A percentile compares a stretch with the other conserved stretches of the same genome.
phyloP scores from a whole-genome alignment of 2,113 vertebrate species.

The Galemys pyrenaicus region DNA sequence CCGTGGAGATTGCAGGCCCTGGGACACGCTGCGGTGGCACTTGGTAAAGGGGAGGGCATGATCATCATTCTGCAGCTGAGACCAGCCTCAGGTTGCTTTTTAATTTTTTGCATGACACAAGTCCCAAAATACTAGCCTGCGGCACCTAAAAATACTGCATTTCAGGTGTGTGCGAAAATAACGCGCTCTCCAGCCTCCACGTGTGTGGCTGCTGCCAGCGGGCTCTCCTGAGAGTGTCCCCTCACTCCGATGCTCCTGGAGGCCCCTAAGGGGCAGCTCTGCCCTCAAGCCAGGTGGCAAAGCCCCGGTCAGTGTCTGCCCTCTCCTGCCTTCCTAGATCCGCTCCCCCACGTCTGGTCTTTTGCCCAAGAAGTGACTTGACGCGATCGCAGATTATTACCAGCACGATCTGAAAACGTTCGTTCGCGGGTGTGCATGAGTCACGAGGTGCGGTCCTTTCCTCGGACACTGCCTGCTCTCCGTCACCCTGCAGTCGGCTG shows the following conservation, averaged over 20 bases:
- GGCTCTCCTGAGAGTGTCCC: background rate
- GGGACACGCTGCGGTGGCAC: background rate
- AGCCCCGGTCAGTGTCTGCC: background rate
- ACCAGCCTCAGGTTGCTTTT: background rate
- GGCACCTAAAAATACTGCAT: background rate
- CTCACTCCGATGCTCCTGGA: background rate
- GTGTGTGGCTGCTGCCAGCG: background rate
- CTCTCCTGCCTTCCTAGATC: background rate
- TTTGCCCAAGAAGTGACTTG: background rate
- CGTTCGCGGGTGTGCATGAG: background rate
- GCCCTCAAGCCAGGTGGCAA: background rate
- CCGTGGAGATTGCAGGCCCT: background rate
- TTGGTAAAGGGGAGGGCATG: background rate
- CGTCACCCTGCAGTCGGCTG: too few relatives aligned
- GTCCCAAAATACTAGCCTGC: background rate
- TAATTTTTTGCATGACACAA: background rate
- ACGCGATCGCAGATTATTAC: background rate
- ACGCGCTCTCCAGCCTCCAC: background rate
- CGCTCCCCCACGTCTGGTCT: background rate
- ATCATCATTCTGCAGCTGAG: background rate
- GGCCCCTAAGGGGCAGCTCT: too few relatives aligned
- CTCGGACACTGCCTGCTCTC: too few relatives aligned
- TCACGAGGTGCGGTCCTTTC: too few relatives aligned
- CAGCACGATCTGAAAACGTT: background rate
- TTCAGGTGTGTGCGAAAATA: background rate